Conservation (phyloP, 2,888 invertebrate species). For the Subacronicta megacephala region DNA sequence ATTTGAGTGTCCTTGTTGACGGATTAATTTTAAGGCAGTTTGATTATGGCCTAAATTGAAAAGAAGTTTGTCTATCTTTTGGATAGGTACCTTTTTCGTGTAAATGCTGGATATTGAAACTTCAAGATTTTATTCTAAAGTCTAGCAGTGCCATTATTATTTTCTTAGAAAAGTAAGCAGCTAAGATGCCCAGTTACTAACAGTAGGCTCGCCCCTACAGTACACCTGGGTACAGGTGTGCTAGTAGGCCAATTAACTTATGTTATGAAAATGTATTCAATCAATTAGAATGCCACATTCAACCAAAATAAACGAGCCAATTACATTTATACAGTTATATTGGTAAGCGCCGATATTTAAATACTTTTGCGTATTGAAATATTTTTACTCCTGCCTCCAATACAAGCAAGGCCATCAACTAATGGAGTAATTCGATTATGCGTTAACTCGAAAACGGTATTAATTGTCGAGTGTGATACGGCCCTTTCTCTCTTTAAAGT, state of each 20-base stretch:
- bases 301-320: neutral
- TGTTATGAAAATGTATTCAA: too few relatives aligned
- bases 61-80: too few relatives aligned
- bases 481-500: conserved; percentile 50
- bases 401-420: conserved; percentile 46
- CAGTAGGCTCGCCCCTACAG: too few relatives aligned
- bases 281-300: neutral
- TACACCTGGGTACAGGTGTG: too few relatives aligned
- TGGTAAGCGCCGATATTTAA: conserved; percentile 22
- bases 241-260: too few relatives aligned
- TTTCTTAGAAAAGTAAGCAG: too few relatives aligned
- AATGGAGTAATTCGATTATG: conserved; percentile 38
- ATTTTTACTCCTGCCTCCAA: conserved; percentile 18
- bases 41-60: neutral
- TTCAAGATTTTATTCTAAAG: too few relatives aligned
- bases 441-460: conserved; percentile 48
- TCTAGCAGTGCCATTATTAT: too few relatives aligned
- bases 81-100: too few relatives aligned
- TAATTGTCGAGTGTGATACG: conserved; percentile 31
- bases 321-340: too few relatives aligned
- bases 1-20: conserved; percentile 27
- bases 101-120: too few relatives aligned
- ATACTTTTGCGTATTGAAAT: conserved; percentile 44
- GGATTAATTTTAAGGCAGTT: neutral
- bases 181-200: too few relatives aligned